Base-by-base conservation (phyloP, 2,888 invertebrate genomes). In the Brenthis hecate region DNA sequence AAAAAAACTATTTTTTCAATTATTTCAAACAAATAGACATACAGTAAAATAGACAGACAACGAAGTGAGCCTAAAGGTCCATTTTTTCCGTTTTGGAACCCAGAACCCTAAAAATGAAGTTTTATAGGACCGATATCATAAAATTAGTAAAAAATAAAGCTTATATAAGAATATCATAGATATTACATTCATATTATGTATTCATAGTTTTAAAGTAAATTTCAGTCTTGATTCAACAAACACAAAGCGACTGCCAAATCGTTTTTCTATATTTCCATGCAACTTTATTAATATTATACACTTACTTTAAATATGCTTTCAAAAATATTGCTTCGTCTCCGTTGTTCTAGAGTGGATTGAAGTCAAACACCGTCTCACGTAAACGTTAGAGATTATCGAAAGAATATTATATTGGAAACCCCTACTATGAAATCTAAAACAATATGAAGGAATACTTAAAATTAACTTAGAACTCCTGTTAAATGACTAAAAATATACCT, bases 311-410 rank as follows among this genome's bases (percentile, higher is more conserved):
- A 57, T 69, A 72, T 70, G 79, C 84, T 85, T 79, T 84, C 77
- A 83, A 80, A 82, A 78, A 84, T 82, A 86, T 85, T 85, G 78
- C 78, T 77, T 72, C 77, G 73, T 71, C 66, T 63, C 58, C 65
- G 66, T 65, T 70, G 76, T 75, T 80, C 78, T 69, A 65, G 78
- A 79, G 80, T 75, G 78, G 75, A 67, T 69, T 76, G 75, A 74
- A 81, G 75, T 82, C 83, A 82, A 85, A 85, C 78, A 83, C 68
- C 64, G 72, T 72, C 76, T 74, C 76, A 78, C 76, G 78, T 74
- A 78, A 74, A 78, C 76, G 78, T 76, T 86, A 79, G 80, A 81
- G 77, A 85, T 85, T 84, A 83, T 85, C 80, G 81, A 79, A 80
- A 74, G 77, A 80, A 80, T 83, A 78, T 81, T 80, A 76, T 78